Conservation (phyloP, 2,113 vertebrate species). For the Rostratula benghalensis region DNA sequence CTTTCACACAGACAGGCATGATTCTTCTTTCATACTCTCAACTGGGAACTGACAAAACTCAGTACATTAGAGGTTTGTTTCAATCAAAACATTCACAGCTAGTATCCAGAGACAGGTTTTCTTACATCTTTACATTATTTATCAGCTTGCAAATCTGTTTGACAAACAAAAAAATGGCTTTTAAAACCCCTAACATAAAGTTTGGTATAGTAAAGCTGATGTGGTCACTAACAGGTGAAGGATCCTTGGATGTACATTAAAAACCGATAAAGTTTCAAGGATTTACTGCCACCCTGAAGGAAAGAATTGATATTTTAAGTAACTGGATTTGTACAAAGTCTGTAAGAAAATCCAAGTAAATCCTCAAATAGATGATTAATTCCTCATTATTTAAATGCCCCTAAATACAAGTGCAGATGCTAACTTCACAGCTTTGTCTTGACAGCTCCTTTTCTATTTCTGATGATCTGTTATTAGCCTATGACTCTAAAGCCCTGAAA, state of each 20-base stretch:
- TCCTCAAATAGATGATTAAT: constrained; percentile 61
- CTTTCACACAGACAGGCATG: constrained; percentile 60
- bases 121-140: constrained; percentile 13
- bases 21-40: constrained; percentile 60
- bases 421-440: constrained; percentile 15
- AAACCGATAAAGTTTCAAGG: constrained; percentile 46
- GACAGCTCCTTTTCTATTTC: constrained; percentile 7
- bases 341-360: constrained; percentile 58
- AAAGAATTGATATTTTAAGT: constrained; percentile 53
- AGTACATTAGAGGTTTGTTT: constrained; percentile 36
- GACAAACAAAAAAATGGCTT: constrained; percentile 9
- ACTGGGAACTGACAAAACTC: constrained; percentile 61
- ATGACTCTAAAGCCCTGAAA: not conserved
- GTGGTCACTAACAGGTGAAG: constrained; percentile 11
- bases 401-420: constrained; percentile 30
- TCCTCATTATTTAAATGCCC: constrained; percentile 54
- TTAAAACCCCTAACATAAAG: not conserved
- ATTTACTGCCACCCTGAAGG: constrained; percentile 46
- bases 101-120: not conserved
- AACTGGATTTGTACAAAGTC: constrained; percentile 58
- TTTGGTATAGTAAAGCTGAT: not conserved
- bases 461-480: not conserved
- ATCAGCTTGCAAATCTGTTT: constrained; percentile 31
- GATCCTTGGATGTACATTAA: not conserved
- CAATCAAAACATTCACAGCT: constrained; percentile 8